These are phyloP conservation scores for Thymallus thymallus DNA, from an alignment of 2,113 vertebrate genomes.

Conservation along the genomic window DNA sequence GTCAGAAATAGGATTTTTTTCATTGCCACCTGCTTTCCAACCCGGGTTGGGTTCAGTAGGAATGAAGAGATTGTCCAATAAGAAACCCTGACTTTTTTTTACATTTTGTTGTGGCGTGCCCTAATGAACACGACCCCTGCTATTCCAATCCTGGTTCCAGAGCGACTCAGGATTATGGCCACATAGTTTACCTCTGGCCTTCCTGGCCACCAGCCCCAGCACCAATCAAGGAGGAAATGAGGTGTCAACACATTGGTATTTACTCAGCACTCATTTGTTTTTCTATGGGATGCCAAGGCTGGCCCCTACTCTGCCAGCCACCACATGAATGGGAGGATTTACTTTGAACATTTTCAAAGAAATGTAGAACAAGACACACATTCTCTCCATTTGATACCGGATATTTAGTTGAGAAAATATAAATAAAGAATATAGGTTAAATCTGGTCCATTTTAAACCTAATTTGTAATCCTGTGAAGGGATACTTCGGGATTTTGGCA, in stretches of 20 bases:
- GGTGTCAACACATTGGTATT: conserved; percentile 77
- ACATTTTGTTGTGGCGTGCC: background rate
- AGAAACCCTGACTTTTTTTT: no score
- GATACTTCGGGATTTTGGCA: no score
- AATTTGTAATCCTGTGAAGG: no score
- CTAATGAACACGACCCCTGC: background rate
- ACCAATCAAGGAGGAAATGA: conserved; percentile 80
- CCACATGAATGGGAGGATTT: conserved; percentile 56
- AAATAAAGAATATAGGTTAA: no score
- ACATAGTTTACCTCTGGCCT: conserved; percentile 67
- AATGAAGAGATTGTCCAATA: no score
- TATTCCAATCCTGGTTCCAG: conserved; percentile 48
- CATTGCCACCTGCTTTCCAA: conserved; percentile 6
- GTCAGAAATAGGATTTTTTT: conserved; percentile 6
- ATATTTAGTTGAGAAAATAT: no score
- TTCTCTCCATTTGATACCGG: no score
- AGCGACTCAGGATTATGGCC: conserved; percentile 72
- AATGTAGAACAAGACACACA: background rate
- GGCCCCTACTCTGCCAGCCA: conserved; percentile 42
- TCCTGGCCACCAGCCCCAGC: conserved; percentile 65
- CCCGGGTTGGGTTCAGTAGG: no score
- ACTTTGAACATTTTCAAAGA: conserved; percentile 36
- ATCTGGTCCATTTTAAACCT: no score
- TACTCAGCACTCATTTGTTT: conserved; percentile 76
- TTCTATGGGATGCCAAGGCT: conserved; percentile 63